Conservation (phyloP, 2,888 invertebrate species). For the Heliconius sara region DNA sequence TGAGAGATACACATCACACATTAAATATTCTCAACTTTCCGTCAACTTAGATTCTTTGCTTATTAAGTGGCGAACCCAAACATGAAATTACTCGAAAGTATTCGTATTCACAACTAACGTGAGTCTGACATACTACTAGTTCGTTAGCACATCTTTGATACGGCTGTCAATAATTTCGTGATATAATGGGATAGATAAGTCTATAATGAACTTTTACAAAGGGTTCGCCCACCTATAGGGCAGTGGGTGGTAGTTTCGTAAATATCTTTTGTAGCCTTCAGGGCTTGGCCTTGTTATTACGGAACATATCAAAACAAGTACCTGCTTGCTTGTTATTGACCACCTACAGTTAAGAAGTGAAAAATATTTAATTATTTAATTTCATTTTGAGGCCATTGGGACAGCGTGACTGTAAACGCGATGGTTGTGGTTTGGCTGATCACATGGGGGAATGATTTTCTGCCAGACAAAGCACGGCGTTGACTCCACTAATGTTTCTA, state of each 20-base stretch:
- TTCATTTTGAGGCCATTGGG: neutral
- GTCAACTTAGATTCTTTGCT: neutral
- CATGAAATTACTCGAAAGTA: neutral
- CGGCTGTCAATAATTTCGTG: neutral
- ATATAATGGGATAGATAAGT: neutral
- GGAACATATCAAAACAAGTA: neutral
- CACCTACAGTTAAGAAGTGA: conserved; percentile 5
- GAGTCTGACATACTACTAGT: neutral
- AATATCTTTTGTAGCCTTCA: conserved; percentile 43
- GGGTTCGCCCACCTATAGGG: conserved; percentile 41
- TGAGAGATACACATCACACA: neutral
- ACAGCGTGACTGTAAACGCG: neutral
- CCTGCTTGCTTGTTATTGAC: neutral
- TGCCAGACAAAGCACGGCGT: neutral
- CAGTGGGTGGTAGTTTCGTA: conserved; percentile 46
- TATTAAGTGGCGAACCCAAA: no score
- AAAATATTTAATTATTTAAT: conserved; percentile 9
- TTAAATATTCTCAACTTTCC: neutral
- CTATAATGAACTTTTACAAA: conserved; percentile 20
- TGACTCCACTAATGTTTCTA: neutral
- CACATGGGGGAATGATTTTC: neutral
- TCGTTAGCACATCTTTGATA: neutral
- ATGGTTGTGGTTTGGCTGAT: no score
- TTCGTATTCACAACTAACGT: neutral
- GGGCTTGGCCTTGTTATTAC: conserved; percentile 38